A percentile compares a stretch with the other conserved stretches of the same genome.
phyloP scores from a whole-genome alignment of 2,888 invertebrate species.

The Eubasilissa splendida region DNA sequence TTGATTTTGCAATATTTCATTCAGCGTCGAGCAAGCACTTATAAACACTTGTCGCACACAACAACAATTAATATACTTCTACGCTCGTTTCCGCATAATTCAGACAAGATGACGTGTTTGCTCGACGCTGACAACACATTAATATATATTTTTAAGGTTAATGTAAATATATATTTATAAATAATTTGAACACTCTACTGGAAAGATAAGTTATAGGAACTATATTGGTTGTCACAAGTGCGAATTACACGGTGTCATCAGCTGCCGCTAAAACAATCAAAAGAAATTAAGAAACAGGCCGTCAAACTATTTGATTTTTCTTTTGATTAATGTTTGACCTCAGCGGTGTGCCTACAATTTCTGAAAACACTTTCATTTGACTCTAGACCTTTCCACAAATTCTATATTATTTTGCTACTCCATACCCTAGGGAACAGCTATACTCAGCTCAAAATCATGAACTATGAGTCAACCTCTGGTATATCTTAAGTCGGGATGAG shows the following conservation, averaged over 20 bases:
- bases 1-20: neutral
- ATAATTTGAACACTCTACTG: conserved; percentile 64
- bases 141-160: conserved; percentile 34
- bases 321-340: no score
- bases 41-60: conserved; percentile 20
- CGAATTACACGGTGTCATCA: conserved; percentile 34
- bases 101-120: neutral
- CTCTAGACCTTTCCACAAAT: no score
- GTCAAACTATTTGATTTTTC: no score
- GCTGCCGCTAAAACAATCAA: no score
- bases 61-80: conserved; percentile 35
- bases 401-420: no score
- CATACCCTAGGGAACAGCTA: no score
- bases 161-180: conserved; percentile 64
- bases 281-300: no score
- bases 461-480: no score
- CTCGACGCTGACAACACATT: conserved; percentile 20
- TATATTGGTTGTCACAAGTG: conserved; percentile 59
- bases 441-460: no score
- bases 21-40: conserved; percentile 11
- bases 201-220: conserved; percentile 59
- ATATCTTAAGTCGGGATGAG: no score
- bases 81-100: conserved; percentile 17
- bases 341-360: no score
- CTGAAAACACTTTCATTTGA: no score